Evolutionary conservation across 2,888 invertebrate genomes (phyloP), one percentile per base, ranked within the genome.

Genomic region (Chymomyza caudatula): DNA sequence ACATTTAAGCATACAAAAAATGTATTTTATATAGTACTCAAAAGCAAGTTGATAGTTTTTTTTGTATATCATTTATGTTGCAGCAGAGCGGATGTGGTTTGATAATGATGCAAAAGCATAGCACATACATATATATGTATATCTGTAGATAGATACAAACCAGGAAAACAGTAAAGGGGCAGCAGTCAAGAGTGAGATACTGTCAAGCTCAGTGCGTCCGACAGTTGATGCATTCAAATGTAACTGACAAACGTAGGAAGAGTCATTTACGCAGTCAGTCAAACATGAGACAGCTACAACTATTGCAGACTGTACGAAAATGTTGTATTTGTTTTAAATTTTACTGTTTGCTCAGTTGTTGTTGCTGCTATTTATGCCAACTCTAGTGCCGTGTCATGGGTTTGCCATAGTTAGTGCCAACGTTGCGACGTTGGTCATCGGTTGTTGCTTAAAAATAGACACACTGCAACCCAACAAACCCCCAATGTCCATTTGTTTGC

Each of bases 231-330:
- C 82, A 84, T 65, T 81, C 85, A 71, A 64, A 82, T 80, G 85
- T 84, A 78, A 84, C 79, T 84, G 85, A 76, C 85, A 72, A 71
- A 72, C 67, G 52, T 53, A 6, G 11, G 29, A 20, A 17, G 51
- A 70, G 65, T 84, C 79, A 79, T 79, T 79, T 84, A 81, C 73
- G 69, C 82, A 79, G 79, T 81, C 85, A 79, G 70, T 79, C 79
- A 79, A 67, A 78, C 74, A 67, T 71, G 73, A 72, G 79, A 76
- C 63, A 60, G 29, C 42, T 37, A 37, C 8, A 37, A 37, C 29
- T 11, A 0, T 8, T 37, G 29, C 29, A 37, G 29, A 11, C 11
- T 37, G 58, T 58, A 64, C 63, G 63, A 54, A n/a, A n/a, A n/a
- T n/a, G n/a, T n/a, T 37, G 8, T 37, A 11, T 37, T 37, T 37